Conservation (phyloP, 2,888 invertebrate species). For the Drosophila macrospina region DNA sequence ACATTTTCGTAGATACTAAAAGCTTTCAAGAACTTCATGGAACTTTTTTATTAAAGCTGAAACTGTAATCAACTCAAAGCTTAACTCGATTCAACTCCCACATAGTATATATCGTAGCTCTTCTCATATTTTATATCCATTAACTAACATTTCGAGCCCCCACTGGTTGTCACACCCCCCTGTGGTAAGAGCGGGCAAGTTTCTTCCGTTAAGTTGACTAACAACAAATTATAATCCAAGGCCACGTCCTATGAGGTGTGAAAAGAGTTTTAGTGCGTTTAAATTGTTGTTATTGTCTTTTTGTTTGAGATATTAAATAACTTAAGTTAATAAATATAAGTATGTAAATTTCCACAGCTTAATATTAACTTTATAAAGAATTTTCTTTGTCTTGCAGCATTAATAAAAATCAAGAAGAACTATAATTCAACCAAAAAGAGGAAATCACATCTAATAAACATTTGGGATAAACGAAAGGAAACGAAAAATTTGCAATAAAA, state of each 20-base stretch:
- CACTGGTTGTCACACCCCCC: constrained; percentile 10
- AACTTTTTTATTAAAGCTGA: constrained; percentile 18
- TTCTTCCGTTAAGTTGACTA: constrained; percentile 3
- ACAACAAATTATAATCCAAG: constrained; percentile 25
- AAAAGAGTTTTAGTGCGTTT: constrained; percentile 5
- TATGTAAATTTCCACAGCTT: neutral
- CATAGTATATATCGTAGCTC: neutral
- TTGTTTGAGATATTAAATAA: neutral
- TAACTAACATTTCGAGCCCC: neutral
- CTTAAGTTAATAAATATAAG: neutral
- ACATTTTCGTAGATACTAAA: neutral
- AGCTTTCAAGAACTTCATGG: constrained; percentile 11
- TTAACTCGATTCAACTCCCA: neutral
- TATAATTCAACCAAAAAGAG: constrained; percentile 23
- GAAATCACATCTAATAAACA: constrained; percentile 28
- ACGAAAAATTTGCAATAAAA: constrained; percentile 35
- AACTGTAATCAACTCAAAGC: constrained; percentile 18
- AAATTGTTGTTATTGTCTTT: neutral
- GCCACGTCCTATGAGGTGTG: constrained; percentile 13
- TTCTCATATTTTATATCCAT: neutral
- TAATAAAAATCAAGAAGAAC: constrained; percentile 23
- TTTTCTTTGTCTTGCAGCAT: constrained; percentile 26
- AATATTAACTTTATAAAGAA: neutral
- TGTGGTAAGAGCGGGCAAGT: neutral
- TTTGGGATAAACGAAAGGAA: constrained; percentile 48